These are phyloP conservation scores for Centrocercus urophasianus DNA, from an alignment of 2,113 vertebrate genomes.

Conservation along the genomic window DNA sequence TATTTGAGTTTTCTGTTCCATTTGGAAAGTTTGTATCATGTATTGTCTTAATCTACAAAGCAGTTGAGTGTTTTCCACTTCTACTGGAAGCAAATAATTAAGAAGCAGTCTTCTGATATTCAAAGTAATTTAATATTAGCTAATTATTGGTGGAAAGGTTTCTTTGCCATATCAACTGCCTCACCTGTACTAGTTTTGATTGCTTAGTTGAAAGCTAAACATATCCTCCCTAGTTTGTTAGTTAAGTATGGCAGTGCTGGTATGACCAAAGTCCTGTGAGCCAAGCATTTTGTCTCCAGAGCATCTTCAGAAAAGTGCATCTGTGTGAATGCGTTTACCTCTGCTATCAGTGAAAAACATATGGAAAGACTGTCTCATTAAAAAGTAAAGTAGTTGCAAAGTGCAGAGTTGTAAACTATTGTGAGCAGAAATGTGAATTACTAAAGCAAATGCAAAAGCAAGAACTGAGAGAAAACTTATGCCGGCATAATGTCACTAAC, in stretches of 20 bases:
- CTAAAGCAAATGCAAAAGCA: not conserved
- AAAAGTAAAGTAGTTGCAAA: not conserved
- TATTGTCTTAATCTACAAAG: not conserved
- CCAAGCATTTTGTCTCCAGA: not conserved
- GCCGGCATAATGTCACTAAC: conserved; percentile 15
- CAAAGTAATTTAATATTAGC: not conserved
- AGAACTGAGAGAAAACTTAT: not conserved
- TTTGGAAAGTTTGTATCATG: not conserved
- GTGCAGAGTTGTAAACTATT: not conserved
- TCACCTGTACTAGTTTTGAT: not conserved
- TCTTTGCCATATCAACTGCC: not conserved
- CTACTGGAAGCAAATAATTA: not conserved
- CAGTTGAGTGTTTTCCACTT: not conserved
- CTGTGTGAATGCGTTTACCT: not conserved
- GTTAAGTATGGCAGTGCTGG: not conserved
- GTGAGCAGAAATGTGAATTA: not conserved
- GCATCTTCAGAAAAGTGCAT: not conserved
- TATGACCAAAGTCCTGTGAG: not conserved
- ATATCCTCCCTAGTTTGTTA: not conserved
- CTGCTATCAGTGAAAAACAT: not conserved
- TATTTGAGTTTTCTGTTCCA: not conserved
- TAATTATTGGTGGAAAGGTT: not conserved
- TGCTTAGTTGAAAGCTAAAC: not conserved
- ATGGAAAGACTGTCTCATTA: not conserved
- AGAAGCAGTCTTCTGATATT: not conserved